Evolutionary conservation across 2,888 invertebrate genomes (phyloP), one percentile per base, ranked within the genome.

Genomic region (Scaptomyza parva): DNA sequence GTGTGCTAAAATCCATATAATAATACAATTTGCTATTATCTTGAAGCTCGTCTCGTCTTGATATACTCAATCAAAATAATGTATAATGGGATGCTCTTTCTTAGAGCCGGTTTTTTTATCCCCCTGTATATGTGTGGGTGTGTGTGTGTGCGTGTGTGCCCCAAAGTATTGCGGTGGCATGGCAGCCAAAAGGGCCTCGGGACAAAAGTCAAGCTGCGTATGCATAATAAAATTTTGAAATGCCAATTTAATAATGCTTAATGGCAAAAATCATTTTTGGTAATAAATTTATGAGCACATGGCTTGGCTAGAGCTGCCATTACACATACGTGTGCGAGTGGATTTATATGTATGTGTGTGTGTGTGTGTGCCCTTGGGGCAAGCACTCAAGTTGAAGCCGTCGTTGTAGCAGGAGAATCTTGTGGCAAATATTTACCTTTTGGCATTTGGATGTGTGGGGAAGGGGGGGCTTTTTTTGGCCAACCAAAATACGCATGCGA

Each of bases 231-330:
- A 75, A 78, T 71, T 77, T 77, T 70, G 64, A 85, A 85, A 88
- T 88, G 85, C 77, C 88, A 86, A 89, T 89, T 89, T 89, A 89
- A 89, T 89, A 88, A 81, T 73, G 83, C 78, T 81, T 89, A 89
- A 88, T 86, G 82, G 78, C 74, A 78, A 81, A 86, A 89, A 89
- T 88, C 89, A 80, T 84, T 89, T 89, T 78, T 70, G 79, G 76
- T 84, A 76, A 88, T 82, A 88, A 87, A 82, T 82, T 78, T 79
- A 70, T 88, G 83, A 88, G 73, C 73, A 81, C 69, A 57, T 75
- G 53, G 41, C 47, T 60, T n/a, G n/a, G n/a, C n/a, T n/a, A n/a
- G n/a, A 47, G 58, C 28, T 39, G 48, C 35, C 57, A 40, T 7
- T 45, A 17, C 24, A 18, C 30, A 43, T 44, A 28, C 57, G 7